These are phyloP conservation scores for Scaptomyza graminum DNA, from an alignment of 1,140 invertebrate species.

Conservation along the genomic window DNA sequence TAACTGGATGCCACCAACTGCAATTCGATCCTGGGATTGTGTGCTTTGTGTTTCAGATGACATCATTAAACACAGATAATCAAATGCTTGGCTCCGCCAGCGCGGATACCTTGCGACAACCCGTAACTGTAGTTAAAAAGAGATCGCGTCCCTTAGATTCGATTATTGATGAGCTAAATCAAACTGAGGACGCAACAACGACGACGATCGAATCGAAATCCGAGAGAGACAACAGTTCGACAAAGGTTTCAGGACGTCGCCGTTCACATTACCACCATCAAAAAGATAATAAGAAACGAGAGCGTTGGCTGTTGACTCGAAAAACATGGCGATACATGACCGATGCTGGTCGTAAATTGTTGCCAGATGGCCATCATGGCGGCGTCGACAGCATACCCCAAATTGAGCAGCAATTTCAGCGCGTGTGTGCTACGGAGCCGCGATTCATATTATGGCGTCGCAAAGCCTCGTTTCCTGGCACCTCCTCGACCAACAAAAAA, in stretches of 20 bases:
- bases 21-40: conserved; percentile 19
- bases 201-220: not conserved
- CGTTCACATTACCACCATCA: conserved; percentile 48
- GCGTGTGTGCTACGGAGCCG: conserved; percentile 90
- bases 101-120: conserved; percentile 48
- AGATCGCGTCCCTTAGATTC: conserved; percentile 60
- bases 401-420: conserved; percentile 93
- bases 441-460: conserved; percentile 91
- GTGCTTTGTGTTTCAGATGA: conserved; percentile 40
- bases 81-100: conserved; percentile 4
- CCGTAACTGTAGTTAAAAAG: conserved; percentile 61
- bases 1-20: no score
- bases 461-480: conserved; percentile 90
- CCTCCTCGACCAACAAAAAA: conserved; percentile 84
- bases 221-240: no score
- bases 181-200: not conserved
- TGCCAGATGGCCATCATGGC: conserved; percentile 90
- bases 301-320: conserved; percentile 93
- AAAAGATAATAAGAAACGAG: conserved; percentile 84
- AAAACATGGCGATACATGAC: conserved; percentile 96
- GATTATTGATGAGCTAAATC: conserved; percentile 46
- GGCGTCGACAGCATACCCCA: conserved; percentile 86
- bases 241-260: no score
- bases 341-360: conserved; percentile 92
- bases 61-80: conserved; percentile 22